A percentile compares a stretch with the other conserved stretches of the same genome.
These are phyloP conservation scores for Trachelus iudaicus DNA, from an alignment of 2,888 invertebrate species.

Conservation along the genomic window DNA sequence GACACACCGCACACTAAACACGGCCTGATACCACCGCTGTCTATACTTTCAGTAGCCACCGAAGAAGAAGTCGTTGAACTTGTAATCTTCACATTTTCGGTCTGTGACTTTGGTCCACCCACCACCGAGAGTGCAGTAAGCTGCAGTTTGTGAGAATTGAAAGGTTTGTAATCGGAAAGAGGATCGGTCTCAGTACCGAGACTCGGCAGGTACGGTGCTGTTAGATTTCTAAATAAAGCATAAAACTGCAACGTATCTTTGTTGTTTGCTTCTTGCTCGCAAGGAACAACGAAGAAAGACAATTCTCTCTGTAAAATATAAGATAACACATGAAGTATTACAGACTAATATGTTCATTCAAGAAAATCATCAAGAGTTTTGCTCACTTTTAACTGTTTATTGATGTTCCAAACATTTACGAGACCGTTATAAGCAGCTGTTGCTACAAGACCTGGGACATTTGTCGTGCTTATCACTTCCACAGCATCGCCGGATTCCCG, in stretches of 20 bases:
- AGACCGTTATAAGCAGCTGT: constrained; percentile 68
- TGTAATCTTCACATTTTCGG: constrained; percentile 35
- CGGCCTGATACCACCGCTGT: constrained; percentile 58
- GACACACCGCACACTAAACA: constrained; percentile 69
- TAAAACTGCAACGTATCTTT: constrained; percentile 57
- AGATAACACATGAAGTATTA: background rate
- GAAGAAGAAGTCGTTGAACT: constrained; percentile 39
- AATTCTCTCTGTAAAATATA: constrained; percentile 64
- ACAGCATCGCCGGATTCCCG: constrained; percentile 59
- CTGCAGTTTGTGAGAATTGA: constrained; percentile 53
- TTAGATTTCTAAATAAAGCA: constrained; percentile 46
- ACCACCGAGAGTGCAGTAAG: constrained; percentile 67
- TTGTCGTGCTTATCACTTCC: constrained; percentile 59
- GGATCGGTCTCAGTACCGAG: constrained; percentile 49
- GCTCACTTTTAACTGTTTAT: constrained; percentile 75
- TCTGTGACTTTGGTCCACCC: constrained; percentile 49
- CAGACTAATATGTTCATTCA: background rate
- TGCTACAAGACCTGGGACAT: constrained; percentile 63
- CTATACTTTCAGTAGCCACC: constrained; percentile 27
- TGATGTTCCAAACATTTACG: constrained; percentile 86
- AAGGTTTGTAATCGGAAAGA: constrained; percentile 48
- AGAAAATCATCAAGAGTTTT: background rate
- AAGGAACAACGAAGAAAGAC: constrained; percentile 64
- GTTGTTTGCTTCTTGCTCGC: constrained; percentile 58
- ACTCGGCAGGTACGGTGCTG: constrained; percentile 50